phyloP scores from a whole-genome alignment of 35 echinoderm and acorn worm species.

The Patiria miniata region DNA sequence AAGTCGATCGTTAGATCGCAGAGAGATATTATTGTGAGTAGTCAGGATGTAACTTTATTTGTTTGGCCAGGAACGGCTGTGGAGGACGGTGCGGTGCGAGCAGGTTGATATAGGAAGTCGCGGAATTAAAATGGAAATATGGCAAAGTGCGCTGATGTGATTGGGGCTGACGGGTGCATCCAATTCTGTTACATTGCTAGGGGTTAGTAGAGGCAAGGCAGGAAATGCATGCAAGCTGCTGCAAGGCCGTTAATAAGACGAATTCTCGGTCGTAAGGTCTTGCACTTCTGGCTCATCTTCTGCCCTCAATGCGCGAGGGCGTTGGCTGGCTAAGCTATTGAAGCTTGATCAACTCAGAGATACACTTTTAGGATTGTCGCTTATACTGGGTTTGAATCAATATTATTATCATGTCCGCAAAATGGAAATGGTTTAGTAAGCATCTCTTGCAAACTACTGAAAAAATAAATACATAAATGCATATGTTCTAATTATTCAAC shows the following conservation, averaged over 20 bases:
- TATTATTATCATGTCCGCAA: too few species aligned
- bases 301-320: too few species aligned
- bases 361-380: too few species aligned
- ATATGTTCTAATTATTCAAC: too few species aligned
- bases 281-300: too few species aligned
- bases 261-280: too few species aligned
- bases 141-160: not conserved
- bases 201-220: not conserved
- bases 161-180: conserved; percentile 4
- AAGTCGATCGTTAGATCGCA: not conserved
- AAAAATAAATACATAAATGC: too few species aligned
- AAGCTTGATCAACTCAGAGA: too few species aligned
- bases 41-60: not conserved
- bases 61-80: conserved; percentile 5
- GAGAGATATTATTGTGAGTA: not conserved
- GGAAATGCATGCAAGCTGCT: not conserved
- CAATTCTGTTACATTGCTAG: conserved; percentile 25
- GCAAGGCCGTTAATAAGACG: not conserved
- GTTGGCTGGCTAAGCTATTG: too few species aligned
- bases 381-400: too few species aligned
- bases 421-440: too few species aligned
- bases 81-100: not conserved
- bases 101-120: not conserved
- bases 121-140: not conserved
- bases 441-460: too few species aligned